Conservation (phyloP, 1,140 invertebrate species). For the Ceratosolen solmsi region DNA sequence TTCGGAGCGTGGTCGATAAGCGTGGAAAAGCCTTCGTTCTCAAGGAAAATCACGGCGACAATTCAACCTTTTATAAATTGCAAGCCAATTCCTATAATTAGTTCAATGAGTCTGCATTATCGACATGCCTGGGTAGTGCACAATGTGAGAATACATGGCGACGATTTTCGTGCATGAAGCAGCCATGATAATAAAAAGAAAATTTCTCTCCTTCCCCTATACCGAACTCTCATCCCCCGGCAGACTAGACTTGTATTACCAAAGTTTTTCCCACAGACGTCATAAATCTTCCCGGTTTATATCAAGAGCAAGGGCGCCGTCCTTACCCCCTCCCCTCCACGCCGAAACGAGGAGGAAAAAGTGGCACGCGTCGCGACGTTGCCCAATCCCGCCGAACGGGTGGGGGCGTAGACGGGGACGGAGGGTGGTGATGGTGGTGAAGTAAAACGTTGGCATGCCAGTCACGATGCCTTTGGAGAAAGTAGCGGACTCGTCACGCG, state of each 20-base stretch:
- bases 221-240: neutral
- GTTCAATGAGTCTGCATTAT: too few species aligned
- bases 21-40: too few species aligned
- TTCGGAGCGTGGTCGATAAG: too few species aligned
- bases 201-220: neutral
- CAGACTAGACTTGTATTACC: slow-evolving; percentile 4
- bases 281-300: slow-evolving; percentile 50
- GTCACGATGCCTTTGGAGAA: neutral
- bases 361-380: neutral
- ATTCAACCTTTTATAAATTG: too few species aligned
- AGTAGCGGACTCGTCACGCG: slow-evolving; percentile 54
- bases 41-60: too few species aligned
- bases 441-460: neutral
- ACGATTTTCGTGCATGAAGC: too few species aligned
- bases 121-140: too few species aligned
- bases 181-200: neutral
- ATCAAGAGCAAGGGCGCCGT: slow-evolving; percentile 50
- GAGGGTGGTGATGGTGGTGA: neutral
- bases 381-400: too few species aligned
- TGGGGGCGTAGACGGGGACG: too few species aligned
- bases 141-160: too few species aligned
- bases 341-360: neutral
- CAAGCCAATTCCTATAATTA: too few species aligned
- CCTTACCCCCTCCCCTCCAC: too few species aligned
- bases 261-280: slow-evolving; percentile 47